A percentile compares a stretch with the other conserved stretches of the same genome.
phyloP scores from a whole-genome alignment of 2,888 invertebrate species.

The Pristionchus maxplancki region DNA sequence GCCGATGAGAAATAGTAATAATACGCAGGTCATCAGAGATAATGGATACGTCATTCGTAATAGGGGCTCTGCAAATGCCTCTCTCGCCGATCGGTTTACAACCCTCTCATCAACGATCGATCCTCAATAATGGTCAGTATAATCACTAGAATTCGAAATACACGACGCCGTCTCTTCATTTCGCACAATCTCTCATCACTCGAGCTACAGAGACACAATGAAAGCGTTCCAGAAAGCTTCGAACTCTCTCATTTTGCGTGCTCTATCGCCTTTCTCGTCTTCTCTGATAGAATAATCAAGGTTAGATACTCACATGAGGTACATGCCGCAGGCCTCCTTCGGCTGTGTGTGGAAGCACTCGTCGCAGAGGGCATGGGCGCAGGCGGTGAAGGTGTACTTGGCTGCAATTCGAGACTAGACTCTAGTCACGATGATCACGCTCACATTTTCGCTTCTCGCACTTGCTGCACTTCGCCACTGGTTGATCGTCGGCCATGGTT shows the following conservation, averaged over 20 bases:
- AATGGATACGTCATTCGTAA: too few relatives aligned
- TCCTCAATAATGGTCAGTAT: background rate
- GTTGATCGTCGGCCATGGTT: background rate
- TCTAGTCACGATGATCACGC: background rate
- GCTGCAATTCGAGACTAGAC: background rate
- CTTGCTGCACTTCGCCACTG: slow-evolving; percentile 27
- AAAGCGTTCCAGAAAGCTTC: too few relatives aligned
- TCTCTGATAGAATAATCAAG: background rate
- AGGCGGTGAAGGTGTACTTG: slow-evolving; percentile 18
- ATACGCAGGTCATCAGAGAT: too few relatives aligned
- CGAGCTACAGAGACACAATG: too few relatives aligned
- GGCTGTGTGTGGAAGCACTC: slow-evolving; percentile 29
- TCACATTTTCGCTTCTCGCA: slow-evolving; percentile 28
- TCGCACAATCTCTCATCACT: too few relatives aligned
- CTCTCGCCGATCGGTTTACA: background rate
- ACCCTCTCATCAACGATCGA: background rate
- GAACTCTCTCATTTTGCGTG: too few relatives aligned
- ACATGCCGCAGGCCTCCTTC: background rate
- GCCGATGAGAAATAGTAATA: too few relatives aligned
- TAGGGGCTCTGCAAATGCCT: too few relatives aligned
- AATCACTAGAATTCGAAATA: too few relatives aligned
- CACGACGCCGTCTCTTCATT: too few relatives aligned
- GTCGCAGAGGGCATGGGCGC: background rate
- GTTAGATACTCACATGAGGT: background rate
- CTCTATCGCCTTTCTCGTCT: background rate